phyloP scores from a whole-genome alignment of 2,888 invertebrate species.

The Hofmannophila pseudospretella region DNA sequence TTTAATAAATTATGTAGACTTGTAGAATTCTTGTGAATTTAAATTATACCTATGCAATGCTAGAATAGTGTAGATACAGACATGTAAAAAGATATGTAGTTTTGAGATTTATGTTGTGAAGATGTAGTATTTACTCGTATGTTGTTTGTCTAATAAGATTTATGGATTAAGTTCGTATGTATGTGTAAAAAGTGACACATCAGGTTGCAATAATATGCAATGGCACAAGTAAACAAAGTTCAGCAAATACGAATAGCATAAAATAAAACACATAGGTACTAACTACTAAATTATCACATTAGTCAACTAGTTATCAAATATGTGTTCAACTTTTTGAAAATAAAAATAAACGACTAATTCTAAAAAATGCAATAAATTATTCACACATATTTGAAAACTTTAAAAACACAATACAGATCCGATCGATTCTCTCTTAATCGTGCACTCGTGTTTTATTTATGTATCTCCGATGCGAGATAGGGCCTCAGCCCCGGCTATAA shows the following conservation, averaged over 20 bases:
- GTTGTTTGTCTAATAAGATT: no score
- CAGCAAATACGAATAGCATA: background rate
- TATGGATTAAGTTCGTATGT: no score
- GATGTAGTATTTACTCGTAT: no score
- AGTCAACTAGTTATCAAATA: constrained; percentile 1
- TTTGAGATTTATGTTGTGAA: no score
- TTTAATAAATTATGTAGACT: constrained; percentile 19
- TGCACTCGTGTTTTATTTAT: constrained; percentile 9
- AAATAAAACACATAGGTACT: background rate
- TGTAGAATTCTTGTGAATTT: constrained; percentile 6
- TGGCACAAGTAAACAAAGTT: background rate
- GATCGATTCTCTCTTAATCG: constrained; percentile 21
- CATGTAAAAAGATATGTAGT: background rate
- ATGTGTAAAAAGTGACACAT: no score
- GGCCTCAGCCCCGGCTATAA: background rate
- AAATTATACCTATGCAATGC: background rate
- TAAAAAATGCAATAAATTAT: constrained; percentile 1
- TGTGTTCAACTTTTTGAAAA: no score
- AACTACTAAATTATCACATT: background rate
- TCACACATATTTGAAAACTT: constrained; percentile 15
- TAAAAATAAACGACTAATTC: no score
- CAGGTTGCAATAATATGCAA: no score
- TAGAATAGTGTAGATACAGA: background rate
- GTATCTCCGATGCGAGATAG: constrained; percentile 9
- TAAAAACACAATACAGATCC: constrained; percentile 17